A percentile compares a stretch with the other conserved stretches of the same genome.
Conservation (phyloP, 1,140 invertebrate species). For the Eufriesea mexicana region DNA sequence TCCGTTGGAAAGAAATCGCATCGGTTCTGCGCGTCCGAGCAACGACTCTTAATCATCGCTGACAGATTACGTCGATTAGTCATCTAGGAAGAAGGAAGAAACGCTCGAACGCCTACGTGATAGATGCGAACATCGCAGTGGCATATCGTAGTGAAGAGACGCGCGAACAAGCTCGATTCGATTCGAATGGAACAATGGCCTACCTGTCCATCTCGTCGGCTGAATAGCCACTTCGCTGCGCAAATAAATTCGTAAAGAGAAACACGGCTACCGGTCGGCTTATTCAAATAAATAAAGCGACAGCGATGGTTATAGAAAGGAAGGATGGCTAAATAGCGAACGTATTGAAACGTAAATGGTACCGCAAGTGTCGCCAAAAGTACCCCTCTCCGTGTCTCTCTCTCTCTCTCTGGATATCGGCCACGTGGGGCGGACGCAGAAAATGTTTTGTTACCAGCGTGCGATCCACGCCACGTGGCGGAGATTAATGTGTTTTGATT, state of each 20-base stretch:
- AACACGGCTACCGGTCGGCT: not conserved
- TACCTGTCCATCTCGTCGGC: not conserved
- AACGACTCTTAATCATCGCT: conserved; percentile 50
- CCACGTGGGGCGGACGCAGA: conserved; percentile 47
- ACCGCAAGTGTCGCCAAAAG: conserved; percentile 53
- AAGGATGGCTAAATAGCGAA: conserved; percentile 32
- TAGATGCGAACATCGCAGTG: not conserved
- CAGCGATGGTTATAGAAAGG: conserved; percentile 1
- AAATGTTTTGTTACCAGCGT: conserved; percentile 73
- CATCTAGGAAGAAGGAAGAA: not conserved
- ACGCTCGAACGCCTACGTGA: not conserved
- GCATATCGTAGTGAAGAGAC: not conserved
- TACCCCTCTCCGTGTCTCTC: not conserved
- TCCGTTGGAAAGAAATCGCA: conserved; percentile 39
- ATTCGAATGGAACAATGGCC: conserved; percentile 1
- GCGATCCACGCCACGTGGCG: conserved; percentile 79
- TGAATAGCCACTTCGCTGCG: conserved; percentile 11
- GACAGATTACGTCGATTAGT: conserved; percentile 53
- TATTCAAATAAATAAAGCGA: conserved; percentile 29
- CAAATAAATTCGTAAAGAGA: conserved; percentile 25
- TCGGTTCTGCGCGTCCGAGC: conserved; percentile 58
- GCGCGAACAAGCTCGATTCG: not conserved
- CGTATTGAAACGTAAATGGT: conserved; percentile 57
- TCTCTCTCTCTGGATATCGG: conserved; percentile 18
- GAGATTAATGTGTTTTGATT: conserved; percentile 83